phyloP scores from a whole-genome alignment of 2,888 invertebrate species.

The Drosophila helvetica region DNA sequence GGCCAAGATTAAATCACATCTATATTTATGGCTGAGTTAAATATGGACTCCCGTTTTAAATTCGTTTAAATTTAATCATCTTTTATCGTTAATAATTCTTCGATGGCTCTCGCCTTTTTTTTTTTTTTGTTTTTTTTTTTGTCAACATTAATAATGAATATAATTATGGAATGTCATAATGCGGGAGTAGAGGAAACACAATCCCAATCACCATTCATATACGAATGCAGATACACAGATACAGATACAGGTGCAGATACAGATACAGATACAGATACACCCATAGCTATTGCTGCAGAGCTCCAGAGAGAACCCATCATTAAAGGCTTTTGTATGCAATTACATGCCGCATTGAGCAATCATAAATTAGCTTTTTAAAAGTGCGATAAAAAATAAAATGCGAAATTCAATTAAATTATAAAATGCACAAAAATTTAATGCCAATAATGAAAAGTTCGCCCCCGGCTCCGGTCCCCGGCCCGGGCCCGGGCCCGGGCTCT shows the following conservation, averaged over 20 bases:
- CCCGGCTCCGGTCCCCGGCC: not conserved
- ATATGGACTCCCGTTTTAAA: conserved; percentile 28
- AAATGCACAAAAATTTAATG: conserved; percentile 72
- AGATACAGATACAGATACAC: not conserved
- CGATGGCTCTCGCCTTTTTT: not conserved
- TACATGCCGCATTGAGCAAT: conserved; percentile 78
- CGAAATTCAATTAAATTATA: conserved; percentile 72
- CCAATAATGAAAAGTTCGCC: conserved; percentile 57
- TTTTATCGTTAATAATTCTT: conserved; percentile 37
- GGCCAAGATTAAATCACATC: conserved; percentile 34
- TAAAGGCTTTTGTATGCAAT: conserved; percentile 77
- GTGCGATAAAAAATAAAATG: conserved; percentile 43
- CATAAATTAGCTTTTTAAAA: conserved; percentile 75
- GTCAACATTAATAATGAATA: conserved; percentile 54
- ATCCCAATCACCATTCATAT: conserved; percentile 18
- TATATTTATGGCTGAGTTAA: conserved; percentile 42
- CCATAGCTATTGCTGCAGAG: conserved; percentile 3
- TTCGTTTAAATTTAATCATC: conserved; percentile 42
- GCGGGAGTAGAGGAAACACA: conserved; percentile 1
- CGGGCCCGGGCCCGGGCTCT: too few species aligned
- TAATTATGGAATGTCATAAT: conserved; percentile 54
- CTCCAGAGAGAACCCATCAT: conserved; percentile 47
- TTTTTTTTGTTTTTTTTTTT: conserved; percentile 5
- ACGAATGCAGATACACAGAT: conserved; percentile 16
- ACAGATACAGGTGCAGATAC: conserved; percentile 12